Evolutionary conservation across 2,113 vertebrate genomes (phyloP), one percentile per base, ranked within the genome.

Genomic region (Macaca fascicularis): DNA sequence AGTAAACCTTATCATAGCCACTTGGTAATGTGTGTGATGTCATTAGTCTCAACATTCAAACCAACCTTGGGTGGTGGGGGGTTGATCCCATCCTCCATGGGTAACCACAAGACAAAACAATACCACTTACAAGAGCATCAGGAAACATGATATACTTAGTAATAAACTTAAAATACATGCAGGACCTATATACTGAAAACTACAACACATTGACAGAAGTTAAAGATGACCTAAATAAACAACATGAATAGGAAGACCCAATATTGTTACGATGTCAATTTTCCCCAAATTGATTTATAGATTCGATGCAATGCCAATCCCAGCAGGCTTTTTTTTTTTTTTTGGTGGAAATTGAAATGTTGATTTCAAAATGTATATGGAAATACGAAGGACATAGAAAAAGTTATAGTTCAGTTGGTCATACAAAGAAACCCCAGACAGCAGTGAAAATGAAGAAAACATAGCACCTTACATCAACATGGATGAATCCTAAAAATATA

Each of bases 201-300:
- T 22, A 92, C 1, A 91, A 78, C 90, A 94, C 32, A 69, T 1
- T 69, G 32, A 69, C 67, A 69, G 67, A 69, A 69, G 16, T n/a
- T 69, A 83, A 89, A 89, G 88, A 92, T 92, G 38, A 50, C 45
- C 55, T 88, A 74, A 89, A 80, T 91, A 79, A 92, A 80, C 20
- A 57, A 2, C 13, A 45, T 27, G 30, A 75, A 75, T 32, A 82
- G 57, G 52, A 80, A 94, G 40, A 64, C 22, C 50, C 70, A 59
- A 59, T 23, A 6, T 32, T 50, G 23, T 83, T 79, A 45, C 19
- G 27, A 89, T 40, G 14, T 86, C 57, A 92, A 1, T 82, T 78
- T 19, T 90, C 74, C 38, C 12, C 9, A 86, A 76, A 57, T 17
- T 72, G 78, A 89, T 69, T 64, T 75, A 82, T 2, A 90, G 75